These are phyloP conservation scores for Oeneis ivallda DNA, from an alignment of 2,888 invertebrate species.

Conservation along the genomic window DNA sequence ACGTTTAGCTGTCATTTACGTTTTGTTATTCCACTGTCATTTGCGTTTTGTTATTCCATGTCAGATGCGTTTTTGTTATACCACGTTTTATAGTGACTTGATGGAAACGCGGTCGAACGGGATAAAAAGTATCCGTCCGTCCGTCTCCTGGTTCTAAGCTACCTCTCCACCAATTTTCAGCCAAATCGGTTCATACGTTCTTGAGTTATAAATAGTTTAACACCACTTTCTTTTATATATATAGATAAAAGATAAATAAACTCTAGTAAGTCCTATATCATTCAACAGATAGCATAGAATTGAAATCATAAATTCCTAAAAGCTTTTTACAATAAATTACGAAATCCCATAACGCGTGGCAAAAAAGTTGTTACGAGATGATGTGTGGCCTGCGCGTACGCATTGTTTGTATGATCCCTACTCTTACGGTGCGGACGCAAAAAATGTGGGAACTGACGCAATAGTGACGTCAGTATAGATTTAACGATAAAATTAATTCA, in stretches of 20 bases:
- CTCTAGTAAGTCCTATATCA: constrained; percentile 4
- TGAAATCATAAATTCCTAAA: constrained; percentile 36
- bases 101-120: too few relatives aligned
- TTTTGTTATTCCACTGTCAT: too few relatives aligned
- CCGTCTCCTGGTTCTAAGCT: too few relatives aligned
- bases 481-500: constrained; percentile 32
- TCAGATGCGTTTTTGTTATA: too few relatives aligned
- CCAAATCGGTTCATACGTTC: too few relatives aligned
- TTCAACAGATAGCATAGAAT: constrained; percentile 25
- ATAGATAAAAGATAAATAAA: constrained; percentile 2
- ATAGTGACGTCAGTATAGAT: constrained; percentile 47
- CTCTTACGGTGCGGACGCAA: constrained; percentile 51
- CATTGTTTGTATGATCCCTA: constrained; percentile 71
- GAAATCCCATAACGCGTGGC: constrained; percentile 70
- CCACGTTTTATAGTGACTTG: too few relatives aligned
- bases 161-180: too few relatives aligned
- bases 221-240: too few relatives aligned
- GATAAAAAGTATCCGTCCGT: too few relatives aligned
- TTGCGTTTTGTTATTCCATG: too few relatives aligned
- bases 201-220: too few relatives aligned
- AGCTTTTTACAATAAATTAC: constrained; percentile 57
- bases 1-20: too few relatives aligned
- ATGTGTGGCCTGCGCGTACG: constrained; percentile 68
- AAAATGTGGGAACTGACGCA: constrained; percentile 69
- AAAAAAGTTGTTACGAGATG: constrained; percentile 66